These are phyloP conservation scores for Habroteleia sp. DNA, from an alignment of 2,888 invertebrate genomes.

Conservation along the genomic window DNA sequence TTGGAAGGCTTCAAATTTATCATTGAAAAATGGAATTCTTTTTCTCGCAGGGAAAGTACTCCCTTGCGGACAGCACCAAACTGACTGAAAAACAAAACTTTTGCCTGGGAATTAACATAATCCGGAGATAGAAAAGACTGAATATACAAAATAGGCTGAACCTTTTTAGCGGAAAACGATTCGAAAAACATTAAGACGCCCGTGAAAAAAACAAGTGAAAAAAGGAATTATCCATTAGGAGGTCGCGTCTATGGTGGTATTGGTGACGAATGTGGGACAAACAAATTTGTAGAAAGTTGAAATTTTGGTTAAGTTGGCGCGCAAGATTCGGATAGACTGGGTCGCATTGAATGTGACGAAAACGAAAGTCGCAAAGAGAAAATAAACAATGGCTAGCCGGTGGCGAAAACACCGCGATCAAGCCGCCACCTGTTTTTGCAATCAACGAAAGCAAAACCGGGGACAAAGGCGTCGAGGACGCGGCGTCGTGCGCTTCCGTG, in stretches of 20 bases:
- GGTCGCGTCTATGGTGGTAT: no score
- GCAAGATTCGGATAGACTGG: background rate
- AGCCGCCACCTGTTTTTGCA: constrained; percentile 48
- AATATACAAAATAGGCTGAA: no score
- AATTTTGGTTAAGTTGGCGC: background rate
- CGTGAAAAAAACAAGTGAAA: no score
- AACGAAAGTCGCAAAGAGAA: constrained; percentile 21
- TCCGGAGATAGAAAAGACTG: no score
- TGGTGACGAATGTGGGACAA: no score
- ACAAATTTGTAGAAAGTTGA: constrained; percentile 43
- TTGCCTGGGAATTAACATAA: no score
- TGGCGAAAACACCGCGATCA: constrained; percentile 18
- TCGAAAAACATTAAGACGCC: no score
- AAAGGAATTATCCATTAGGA: no score
- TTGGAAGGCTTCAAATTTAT: constrained; percentile 23
- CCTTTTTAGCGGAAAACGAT: no score
- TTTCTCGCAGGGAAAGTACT: constrained; percentile 20
- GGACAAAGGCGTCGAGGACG: constrained; percentile 35
- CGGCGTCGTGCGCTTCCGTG: constrained; percentile 38
- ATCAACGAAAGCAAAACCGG: constrained; percentile 26
- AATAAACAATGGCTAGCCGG: constrained; percentile 4
- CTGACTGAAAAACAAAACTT: background rate
- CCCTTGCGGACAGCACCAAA: background rate
- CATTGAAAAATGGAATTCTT: constrained; percentile 7
- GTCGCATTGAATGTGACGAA: background rate